Base-by-base conservation (phyloP, 2,797 vertebrate species). In the Smutsia temminckii region DNA sequence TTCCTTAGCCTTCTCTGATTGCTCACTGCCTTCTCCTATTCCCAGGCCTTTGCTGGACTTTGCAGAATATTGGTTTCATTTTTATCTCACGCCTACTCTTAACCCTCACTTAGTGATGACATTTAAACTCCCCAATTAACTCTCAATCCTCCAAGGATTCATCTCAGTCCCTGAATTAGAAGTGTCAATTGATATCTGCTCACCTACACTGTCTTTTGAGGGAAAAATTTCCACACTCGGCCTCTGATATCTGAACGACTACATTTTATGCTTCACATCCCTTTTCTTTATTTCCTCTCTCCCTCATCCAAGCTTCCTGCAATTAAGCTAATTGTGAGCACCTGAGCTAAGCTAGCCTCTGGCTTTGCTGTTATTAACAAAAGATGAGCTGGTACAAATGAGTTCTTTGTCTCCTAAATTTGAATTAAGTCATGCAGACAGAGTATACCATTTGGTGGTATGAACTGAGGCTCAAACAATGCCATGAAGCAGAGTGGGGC, bases 241-340 rank as follows among this genome's bases (percentile, higher is more conserved):
- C 11, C 11, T 40, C 51, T 8, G 16, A 29, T 79, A 89, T 42
- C n/a, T 84, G 80, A 59, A 18, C 29, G 71, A 86, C 55, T 63
- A 34, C 27, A 68, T 69, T 91, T 66, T 53, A 78, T 63, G 68
- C 10, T 40, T 68, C 57, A 57, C 2, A 80, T 78, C 51, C 59
- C 49, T 85, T 78, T 89, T 85, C 74, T 79, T 71, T 40, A 21
- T 74, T 86, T 84, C 29, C 63, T 27, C 93, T 17, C 27, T 71
- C 29, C 51, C 29, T 57, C 37, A 66, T 49, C 37, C 68, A 42
- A 27, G 57, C 37, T 92, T 72, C 27, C 59, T 85, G 53, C 63
- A 92, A 81, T 93, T 88, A 90, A 92, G 81, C 63, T 89, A 89
- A 96, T 83, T 57, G 85, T 74, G 46, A 77, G 37, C 68, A 91